Conservation (phyloP, 2,797 vertebrate genomes). For the Varecia variegata region DNA sequence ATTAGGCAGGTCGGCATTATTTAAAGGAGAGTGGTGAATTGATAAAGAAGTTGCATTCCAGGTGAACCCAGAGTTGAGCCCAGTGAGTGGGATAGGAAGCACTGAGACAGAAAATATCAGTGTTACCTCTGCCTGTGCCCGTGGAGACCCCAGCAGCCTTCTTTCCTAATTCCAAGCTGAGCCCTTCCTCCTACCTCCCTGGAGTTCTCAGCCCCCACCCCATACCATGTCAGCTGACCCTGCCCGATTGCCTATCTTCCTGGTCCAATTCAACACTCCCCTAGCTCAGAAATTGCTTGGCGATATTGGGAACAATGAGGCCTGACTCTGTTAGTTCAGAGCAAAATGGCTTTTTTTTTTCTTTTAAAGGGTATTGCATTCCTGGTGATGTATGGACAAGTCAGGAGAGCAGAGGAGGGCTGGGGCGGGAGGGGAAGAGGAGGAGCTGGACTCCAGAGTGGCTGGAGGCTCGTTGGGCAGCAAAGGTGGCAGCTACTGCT, state of each 20-base stretch:
- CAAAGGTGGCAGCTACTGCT: background rate
- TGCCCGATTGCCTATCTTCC: constrained; percentile 34
- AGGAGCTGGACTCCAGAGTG: background rate
- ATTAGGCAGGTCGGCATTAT: background rate
- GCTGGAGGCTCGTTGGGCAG: background rate
- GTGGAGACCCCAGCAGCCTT: background rate
- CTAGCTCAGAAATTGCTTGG: constrained; percentile 61
- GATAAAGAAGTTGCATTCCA: background rate
- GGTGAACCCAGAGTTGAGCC: background rate
- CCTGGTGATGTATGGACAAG: constrained; percentile 12
- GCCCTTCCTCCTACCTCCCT: background rate
- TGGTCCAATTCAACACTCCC: constrained; percentile 43
- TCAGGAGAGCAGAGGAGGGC: background rate
- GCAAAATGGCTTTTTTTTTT: constrained; percentile 42
- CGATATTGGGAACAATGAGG: constrained; percentile 65
- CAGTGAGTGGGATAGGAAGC: background rate
- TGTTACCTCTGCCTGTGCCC: background rate
- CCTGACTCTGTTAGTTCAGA: constrained; percentile 64
- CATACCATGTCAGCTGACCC: background rate
- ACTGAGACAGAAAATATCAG: background rate
- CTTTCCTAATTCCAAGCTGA: background rate
- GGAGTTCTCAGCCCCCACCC: background rate
- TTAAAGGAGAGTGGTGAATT: background rate
- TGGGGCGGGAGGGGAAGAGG: background rate
- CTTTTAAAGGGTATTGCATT: constrained; percentile 10